These are phyloP conservation scores for Drosophila barbarae DNA, from an alignment of 2,888 invertebrate species.

Conservation along the genomic window DNA sequence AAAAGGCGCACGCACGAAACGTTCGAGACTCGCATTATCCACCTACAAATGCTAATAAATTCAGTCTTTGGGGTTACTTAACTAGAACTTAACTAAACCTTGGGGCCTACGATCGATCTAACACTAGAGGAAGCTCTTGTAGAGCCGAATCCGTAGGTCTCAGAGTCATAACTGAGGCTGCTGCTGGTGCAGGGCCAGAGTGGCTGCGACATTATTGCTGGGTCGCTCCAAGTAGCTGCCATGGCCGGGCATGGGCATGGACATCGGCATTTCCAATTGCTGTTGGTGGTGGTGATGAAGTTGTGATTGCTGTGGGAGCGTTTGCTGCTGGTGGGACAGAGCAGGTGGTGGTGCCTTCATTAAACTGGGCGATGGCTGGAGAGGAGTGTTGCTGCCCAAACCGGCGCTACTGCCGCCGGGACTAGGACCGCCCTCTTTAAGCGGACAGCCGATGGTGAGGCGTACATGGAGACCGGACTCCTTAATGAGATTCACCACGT, in stretches of 20 bases:
- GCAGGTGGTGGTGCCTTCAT: conserved; percentile 67
- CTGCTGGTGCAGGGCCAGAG: conserved; percentile 72
- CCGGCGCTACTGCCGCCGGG: conserved; percentile 59
- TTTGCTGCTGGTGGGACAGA: conserved; percentile 60
- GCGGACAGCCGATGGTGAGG: conserved; percentile 84
- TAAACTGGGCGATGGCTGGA: conserved; percentile 59
- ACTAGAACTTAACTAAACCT: conserved; percentile 31
- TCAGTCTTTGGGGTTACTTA: conserved; percentile 73
- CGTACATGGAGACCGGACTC: conserved; percentile 96
- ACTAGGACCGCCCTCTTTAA: conserved; percentile 72
- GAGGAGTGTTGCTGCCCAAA: conserved; percentile 67
- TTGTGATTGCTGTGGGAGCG: conserved; percentile 52
- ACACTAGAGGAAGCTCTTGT: conserved; percentile 78
- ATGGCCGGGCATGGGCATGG: conserved; percentile 51
- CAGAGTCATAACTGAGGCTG: conserved; percentile 80
- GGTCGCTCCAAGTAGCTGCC: conserved; percentile 65
- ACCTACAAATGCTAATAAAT: conserved; percentile 58
- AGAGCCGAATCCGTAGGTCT: conserved; percentile 78
- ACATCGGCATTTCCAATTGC: conserved; percentile 51
- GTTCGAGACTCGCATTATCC: conserved; percentile 43
- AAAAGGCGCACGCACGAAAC: conserved; percentile 25
- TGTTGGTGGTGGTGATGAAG: conserved; percentile 50
- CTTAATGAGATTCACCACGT: conserved; percentile 98
- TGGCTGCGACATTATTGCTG: conserved; percentile 59
- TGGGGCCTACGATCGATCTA: conserved; percentile 23